Conservation (phyloP, 2,797 vertebrate genomes). For the Decapterus maruadsi region DNA sequence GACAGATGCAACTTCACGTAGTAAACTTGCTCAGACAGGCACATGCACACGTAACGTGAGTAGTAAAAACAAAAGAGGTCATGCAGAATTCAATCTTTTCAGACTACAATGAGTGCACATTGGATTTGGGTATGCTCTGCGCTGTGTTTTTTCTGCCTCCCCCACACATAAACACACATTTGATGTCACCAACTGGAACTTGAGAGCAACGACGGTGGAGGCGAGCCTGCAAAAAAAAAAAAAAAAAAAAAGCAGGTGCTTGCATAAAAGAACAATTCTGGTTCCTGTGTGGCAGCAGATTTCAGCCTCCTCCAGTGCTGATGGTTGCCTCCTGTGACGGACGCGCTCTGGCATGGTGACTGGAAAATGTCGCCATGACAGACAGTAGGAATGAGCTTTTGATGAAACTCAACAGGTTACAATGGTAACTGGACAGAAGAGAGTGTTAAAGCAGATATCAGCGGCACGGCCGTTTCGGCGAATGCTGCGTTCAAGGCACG, state of each 20-base stretch:
- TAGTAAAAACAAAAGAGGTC: background rate
- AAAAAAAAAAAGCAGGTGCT: background rate
- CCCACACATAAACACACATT: background rate
- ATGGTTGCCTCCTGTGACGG: background rate
- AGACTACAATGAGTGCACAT: constrained; percentile 2
- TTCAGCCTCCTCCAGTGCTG: background rate
- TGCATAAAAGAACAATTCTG: constrained; percentile 4
- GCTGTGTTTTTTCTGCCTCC: background rate
- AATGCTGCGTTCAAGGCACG: too few species aligned
- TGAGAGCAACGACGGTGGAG: background rate
- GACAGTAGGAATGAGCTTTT: background rate
- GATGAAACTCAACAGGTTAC: background rate
- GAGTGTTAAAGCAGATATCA: too few species aligned
- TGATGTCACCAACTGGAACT: constrained; percentile 3
- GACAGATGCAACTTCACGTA: constrained; percentile 15
- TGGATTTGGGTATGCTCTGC: background rate
- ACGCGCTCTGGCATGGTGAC: background rate
- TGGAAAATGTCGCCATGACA: background rate
- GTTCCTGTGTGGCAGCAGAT: background rate
- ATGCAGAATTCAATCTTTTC: background rate
- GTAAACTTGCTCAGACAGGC: background rate
- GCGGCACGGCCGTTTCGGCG: too few species aligned
- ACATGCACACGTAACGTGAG: background rate
- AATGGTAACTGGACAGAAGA: background rate
- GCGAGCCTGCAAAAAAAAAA: background rate